Base-by-base conservation (phyloP, 2,888 invertebrate species). In the Ephialtes manifestator region DNA sequence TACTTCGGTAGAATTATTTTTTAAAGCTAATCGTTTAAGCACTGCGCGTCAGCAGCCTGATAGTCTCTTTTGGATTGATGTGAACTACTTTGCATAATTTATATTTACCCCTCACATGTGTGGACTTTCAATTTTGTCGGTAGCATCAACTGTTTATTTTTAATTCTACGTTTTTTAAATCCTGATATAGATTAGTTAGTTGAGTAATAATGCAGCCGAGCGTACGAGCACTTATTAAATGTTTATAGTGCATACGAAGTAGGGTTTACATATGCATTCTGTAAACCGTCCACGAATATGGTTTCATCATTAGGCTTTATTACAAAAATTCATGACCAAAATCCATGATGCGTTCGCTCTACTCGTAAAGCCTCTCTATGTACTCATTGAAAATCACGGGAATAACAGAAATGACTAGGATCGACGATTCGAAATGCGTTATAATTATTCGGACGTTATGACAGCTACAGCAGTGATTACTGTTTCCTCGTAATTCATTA, bases 1-100 rank as follows among this genome's bases (percentile, higher is more conserved):
- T 43, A 46, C 43, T 76, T 70, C 65, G 46, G 18, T 28, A 7
- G 28, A 60, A 76, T 71, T 65, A 71, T 65, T 77, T 31, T 63
- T 60, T 28, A 31, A 18, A 39, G 70, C 48, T 77, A 35, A 71
- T 71, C 70, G 46, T 1, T 55, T 24, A 48, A 53, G 3, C 81
- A 7, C 39, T 13, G 43, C 24, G 53, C 11, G n/a, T n/a, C n/a
- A 20, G n/a, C 31, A 35, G 31, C 24, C 39, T 24, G 60, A 51
- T 70, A 31, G 39, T 31, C n/a, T 51, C 4, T 46, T n/a, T 76
- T 76, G 67, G 53, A 53, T 24, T 43, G 43, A 20, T 43, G 18
- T 58, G 43, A 67, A 77, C 31, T 0, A n/a, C 35, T 10, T 35
- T 63, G 3, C 18, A 46, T 46, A 63, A 18, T 63, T 35, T 63